phyloP scores from a whole-genome alignment of 2,888 invertebrate genomes.

The Sarcophaga caerulescens region DNA sequence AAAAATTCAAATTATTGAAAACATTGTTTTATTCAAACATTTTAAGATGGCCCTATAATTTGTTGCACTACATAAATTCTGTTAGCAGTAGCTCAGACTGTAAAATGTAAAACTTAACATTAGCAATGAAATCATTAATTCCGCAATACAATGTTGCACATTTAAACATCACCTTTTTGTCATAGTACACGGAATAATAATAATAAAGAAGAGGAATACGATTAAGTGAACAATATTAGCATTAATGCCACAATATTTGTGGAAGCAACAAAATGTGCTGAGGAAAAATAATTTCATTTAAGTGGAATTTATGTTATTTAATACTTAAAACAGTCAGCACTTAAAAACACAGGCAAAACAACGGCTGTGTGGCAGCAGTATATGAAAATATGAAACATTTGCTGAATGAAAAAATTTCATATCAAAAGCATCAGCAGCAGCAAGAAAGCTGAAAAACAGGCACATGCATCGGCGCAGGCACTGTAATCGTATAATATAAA shows the following conservation, averaged over 20 bases:
- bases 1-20: background rate
- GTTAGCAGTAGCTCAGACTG: too few relatives aligned
- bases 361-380: background rate
- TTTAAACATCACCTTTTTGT: slow-evolving; percentile 50
- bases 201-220: background rate
- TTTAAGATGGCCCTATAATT: too few relatives aligned
- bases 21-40: too few relatives aligned
- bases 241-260: slow-evolving; percentile 22
- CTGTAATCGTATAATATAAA: slow-evolving; percentile 33
- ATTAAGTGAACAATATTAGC: slow-evolving; percentile 26
- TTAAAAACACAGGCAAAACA: slow-evolving; percentile 50
- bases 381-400: too few relatives aligned
- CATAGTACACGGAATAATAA: background rate
- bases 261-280: slow-evolving; percentile 1
- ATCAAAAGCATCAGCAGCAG: slow-evolving; percentile 29
- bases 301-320: slow-evolving; percentile 67
- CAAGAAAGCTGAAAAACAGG: slow-evolving; percentile 42
- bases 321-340: slow-evolving; percentile 64
- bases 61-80: too few relatives aligned
- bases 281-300: slow-evolving; percentile 60
- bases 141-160: slow-evolving; percentile 49
- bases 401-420: slow-evolving; percentile 17
- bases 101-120: background rate
- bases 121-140: slow-evolving; percentile 28
- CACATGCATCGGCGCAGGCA: background rate